Conservation (phyloP, 2,888 invertebrate species). For the Ormyrus thymus region DNA sequence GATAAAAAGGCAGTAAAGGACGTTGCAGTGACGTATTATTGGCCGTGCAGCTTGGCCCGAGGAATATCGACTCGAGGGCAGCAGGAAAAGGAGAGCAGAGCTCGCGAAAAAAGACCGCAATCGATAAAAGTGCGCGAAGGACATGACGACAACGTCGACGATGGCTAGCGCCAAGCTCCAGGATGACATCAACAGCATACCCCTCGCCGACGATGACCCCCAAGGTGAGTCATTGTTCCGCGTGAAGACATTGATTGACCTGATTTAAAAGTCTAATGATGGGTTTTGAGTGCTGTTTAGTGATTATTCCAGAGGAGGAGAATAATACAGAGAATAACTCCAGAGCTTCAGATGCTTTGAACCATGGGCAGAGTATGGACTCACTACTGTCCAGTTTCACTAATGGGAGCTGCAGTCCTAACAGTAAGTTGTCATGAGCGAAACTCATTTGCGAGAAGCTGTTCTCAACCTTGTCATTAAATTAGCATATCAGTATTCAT, state of each 20-base stretch:
- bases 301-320: conserved; percentile 89
- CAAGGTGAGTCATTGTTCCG: conserved; percentile 79
- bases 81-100: background rate
- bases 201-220: conserved; percentile 93
- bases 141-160: conserved; percentile 58
- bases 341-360: conserved; percentile 81
- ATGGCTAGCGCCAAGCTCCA: conserved; percentile 79
- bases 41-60: background rate
- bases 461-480: conserved; percentile 27
- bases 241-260: background rate
- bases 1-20: no score
- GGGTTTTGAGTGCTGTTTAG: conserved; percentile 71
- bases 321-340: conserved; percentile 75
- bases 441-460: conserved; percentile 30
- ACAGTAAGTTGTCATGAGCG: conserved; percentile 72
- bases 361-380: conserved; percentile 91
- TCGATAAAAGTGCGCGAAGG: conserved; percentile 3
- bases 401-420: conserved; percentile 89
- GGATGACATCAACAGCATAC: conserved; percentile 88
- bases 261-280: background rate
- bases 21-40: no score
- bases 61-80: background rate
- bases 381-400: conserved; percentile 92
- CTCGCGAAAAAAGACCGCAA: background rate
- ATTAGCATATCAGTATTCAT: no score